Percentiles rank a stretch among this genome's conserved stretches.
Evolutionary conservation across 1,140 invertebrate species (phyloP).

Genomic region (Drosophila neocordata): DNA sequence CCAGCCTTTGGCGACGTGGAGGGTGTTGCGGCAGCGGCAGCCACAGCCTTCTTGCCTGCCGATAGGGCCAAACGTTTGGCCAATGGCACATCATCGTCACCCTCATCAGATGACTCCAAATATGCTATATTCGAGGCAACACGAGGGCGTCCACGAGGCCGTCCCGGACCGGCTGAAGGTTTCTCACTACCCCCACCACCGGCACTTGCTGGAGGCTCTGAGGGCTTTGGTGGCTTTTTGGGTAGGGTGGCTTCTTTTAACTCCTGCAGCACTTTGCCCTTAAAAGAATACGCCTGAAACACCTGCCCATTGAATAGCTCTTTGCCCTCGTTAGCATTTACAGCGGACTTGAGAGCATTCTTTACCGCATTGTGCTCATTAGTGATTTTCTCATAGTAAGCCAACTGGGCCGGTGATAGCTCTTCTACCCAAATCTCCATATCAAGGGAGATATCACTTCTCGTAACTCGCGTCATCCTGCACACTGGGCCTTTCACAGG

Average conservation of each 20-base stretch:
- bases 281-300: slow-evolving; percentile 84
- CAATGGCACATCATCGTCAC: slow-evolving; percentile 79
- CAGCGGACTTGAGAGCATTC: slow-evolving; percentile 84
- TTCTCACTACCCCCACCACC: not conserved
- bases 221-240: slow-evolving; percentile 83
- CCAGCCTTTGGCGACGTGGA: slow-evolving; percentile 24
- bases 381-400: slow-evolving; percentile 84
- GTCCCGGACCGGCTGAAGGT: slow-evolving; percentile 32
- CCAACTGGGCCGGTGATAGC: slow-evolving; percentile 85
- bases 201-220: slow-evolving; percentile 24
- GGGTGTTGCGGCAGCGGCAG: slow-evolving; percentile 26
- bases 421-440: slow-evolving; percentile 88
- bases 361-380: slow-evolving; percentile 86
- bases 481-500: slow-evolving; percentile 30
- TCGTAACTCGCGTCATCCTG: slow-evolving; percentile 74
- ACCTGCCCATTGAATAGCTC: slow-evolving; percentile 85
- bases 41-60: slow-evolving; percentile 61
- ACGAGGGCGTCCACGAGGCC: slow-evolving; percentile 56
- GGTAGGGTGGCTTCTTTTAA: slow-evolving; percentile 83
- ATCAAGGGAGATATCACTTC: slow-evolving; percentile 83
- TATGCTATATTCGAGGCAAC: slow-evolving; percentile 68
- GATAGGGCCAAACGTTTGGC: slow-evolving; percentile 76
- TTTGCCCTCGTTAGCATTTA: slow-evolving; percentile 85
- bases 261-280: slow-evolving; percentile 78
- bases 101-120: slow-evolving; percentile 78